Evolutionary conservation across 2,888 invertebrate species (phyloP).

Genomic region (Pristionchus entomophagus): DNA sequence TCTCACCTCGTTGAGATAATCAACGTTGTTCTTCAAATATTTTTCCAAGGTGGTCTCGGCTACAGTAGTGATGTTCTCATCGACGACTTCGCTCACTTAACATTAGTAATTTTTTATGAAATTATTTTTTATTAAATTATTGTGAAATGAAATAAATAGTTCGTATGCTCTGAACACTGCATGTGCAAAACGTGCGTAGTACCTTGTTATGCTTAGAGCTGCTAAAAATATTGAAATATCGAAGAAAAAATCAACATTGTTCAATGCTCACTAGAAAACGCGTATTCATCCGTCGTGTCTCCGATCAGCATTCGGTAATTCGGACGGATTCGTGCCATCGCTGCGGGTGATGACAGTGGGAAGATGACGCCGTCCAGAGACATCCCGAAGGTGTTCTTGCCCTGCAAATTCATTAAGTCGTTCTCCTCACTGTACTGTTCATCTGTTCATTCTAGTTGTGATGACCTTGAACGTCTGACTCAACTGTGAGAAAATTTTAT

Average conservation of each 20-base stretch:
- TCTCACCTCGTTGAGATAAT: not conserved
- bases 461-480: no score
- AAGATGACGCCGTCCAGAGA: not conserved
- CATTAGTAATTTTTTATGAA: not conserved
- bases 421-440: no score
- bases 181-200: not conserved
- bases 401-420: not conserved
- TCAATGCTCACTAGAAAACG: conserved; percentile 13
- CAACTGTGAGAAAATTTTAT: no score
- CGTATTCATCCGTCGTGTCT: conserved; percentile 11
- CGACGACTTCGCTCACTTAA: not conserved
- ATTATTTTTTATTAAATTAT: not conserved
- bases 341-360: not conserved
- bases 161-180: not conserved
- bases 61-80: not conserved
- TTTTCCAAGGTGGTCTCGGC: not conserved
- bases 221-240: no score
- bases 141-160: not conserved
- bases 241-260: not conserved
- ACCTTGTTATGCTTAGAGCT: not conserved
- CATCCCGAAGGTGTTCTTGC: not conserved
- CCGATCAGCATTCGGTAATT: not conserved
- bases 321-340: not conserved
- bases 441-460: no score
- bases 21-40: not conserved